Evolutionary conservation across 1,140 invertebrate species (phyloP).

Genomic region (Coptotermes formosanus): DNA sequence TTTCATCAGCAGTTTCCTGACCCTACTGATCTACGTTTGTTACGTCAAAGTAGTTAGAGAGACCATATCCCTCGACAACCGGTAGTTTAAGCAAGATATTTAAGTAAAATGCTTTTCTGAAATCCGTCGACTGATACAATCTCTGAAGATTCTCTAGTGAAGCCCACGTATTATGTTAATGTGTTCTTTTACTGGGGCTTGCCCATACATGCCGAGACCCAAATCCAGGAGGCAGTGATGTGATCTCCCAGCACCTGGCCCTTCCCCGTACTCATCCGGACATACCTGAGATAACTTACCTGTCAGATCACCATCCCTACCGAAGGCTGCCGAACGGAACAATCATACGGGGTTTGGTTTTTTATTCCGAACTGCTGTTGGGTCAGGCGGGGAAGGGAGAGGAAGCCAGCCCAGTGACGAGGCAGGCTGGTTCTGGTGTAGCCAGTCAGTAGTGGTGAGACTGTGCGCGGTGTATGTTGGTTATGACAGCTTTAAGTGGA

Average conservation of each 20-base stretch:
- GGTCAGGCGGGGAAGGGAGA: background rate
- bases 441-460: background rate
- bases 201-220: background rate
- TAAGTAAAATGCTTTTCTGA: too few relatives aligned
- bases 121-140: too few relatives aligned
- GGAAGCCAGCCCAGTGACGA: background rate
- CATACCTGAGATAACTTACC: constrained; percentile 25
- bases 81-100: too few relatives aligned
- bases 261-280: background rate
- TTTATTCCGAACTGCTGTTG: background rate
- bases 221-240: background rate
- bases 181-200: too few relatives aligned
- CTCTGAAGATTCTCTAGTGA: too few relatives aligned
- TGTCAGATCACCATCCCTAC: background rate
- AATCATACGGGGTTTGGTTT: background rate
- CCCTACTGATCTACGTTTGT: too few relatives aligned
- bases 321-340: background rate
- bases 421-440: background rate
- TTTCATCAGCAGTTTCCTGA: too few relatives aligned
- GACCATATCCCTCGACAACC: too few relatives aligned
- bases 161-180: too few relatives aligned
- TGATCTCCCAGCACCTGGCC: background rate
- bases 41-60: too few relatives aligned
- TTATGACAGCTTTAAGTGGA: background rate
- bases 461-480: background rate